phyloP scores from a whole-genome alignment of 1,140 invertebrate species.

The Drosophila funebris region DNA sequence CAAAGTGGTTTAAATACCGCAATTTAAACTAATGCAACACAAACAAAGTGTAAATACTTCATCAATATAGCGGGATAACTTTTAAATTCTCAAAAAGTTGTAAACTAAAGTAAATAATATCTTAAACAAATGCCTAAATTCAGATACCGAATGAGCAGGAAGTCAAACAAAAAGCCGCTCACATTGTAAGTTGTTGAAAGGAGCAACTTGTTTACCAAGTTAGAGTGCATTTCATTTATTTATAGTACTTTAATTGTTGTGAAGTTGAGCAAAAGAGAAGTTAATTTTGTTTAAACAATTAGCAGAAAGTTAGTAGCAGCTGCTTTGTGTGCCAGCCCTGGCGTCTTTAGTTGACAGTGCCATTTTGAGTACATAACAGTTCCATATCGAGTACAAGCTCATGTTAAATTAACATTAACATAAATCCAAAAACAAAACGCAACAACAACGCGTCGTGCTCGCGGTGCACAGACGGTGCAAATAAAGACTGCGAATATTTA shows the following conservation, averaged over 20 bases:
- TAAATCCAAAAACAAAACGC: conserved; percentile 31
- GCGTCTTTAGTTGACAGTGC: conserved; percentile 15
- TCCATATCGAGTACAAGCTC: conserved; percentile 25
- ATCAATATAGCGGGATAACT: not conserved
- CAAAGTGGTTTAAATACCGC: conserved; percentile 59
- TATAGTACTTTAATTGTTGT: not conserved
- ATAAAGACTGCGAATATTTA: conserved; percentile 39
- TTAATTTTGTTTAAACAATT: conserved; percentile 39
- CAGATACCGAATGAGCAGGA: not conserved
- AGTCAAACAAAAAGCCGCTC: conserved; percentile 28
- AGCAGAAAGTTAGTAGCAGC: conserved; percentile 19
- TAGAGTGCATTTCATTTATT: not conserved
- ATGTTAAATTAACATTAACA: conserved; percentile 26
- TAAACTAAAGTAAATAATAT: conserved; percentile 3
- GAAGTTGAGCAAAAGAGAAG: not conserved
- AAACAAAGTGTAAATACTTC: not conserved
- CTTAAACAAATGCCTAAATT: conserved; percentile 2
- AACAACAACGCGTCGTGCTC: conserved; percentile 37
- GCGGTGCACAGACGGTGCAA: conserved; percentile 38
- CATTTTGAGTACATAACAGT: conserved; percentile 33
- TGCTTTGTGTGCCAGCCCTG: conserved; percentile 29
- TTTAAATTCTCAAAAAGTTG: not conserved
- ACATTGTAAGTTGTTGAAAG: conserved; percentile 17
- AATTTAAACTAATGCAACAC: not conserved
- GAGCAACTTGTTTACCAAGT: not conserved